Conservation (phyloP, 2,888 invertebrate genomes). For the Phytoseiulus persimilis region DNA sequence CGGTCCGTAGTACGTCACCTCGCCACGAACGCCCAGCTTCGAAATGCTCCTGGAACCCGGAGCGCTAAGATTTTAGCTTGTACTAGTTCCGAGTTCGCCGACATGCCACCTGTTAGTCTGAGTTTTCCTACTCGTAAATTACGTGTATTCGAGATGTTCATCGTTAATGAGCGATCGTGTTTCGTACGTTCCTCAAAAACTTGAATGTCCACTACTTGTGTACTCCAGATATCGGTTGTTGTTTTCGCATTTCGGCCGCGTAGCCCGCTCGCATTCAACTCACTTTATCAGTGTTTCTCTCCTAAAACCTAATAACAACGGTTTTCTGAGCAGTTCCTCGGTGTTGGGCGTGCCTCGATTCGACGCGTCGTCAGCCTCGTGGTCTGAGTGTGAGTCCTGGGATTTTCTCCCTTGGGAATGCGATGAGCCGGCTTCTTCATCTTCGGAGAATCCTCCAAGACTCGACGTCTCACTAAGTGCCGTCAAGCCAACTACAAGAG, state of each 20-base stretch:
- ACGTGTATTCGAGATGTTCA: neutral
- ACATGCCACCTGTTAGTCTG: constrained; percentile 35
- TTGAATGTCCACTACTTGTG: no score
- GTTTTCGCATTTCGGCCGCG: neutral
- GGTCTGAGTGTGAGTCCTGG: constrained; percentile 29
- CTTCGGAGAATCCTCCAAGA: constrained; percentile 15
- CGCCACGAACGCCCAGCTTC: constrained; percentile 70
- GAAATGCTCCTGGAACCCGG: constrained; percentile 35
- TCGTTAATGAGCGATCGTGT: no score
- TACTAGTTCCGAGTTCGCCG: constrained; percentile 30
- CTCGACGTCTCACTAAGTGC: constrained; percentile 27
- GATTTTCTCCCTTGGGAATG: constrained; percentile 34
- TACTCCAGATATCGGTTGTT: neutral
- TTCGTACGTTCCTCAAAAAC: no score
- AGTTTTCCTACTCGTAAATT: neutral
- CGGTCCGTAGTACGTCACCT: constrained; percentile 74
- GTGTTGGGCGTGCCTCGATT: neutral
- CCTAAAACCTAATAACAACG: constrained; percentile 15
- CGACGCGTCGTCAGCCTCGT: neutral
- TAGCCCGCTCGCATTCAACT: neutral
- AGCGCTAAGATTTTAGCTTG: constrained; percentile 7
- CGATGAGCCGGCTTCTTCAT: constrained; percentile 20
- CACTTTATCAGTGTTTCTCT: constrained; percentile 28
- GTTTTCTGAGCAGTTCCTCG: constrained; percentile 18
- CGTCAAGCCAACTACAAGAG: neutral